These are phyloP conservation scores for Typhlichthys subterraneus DNA, from an alignment of 2,797 vertebrate species.

Conservation along the genomic window DNA sequence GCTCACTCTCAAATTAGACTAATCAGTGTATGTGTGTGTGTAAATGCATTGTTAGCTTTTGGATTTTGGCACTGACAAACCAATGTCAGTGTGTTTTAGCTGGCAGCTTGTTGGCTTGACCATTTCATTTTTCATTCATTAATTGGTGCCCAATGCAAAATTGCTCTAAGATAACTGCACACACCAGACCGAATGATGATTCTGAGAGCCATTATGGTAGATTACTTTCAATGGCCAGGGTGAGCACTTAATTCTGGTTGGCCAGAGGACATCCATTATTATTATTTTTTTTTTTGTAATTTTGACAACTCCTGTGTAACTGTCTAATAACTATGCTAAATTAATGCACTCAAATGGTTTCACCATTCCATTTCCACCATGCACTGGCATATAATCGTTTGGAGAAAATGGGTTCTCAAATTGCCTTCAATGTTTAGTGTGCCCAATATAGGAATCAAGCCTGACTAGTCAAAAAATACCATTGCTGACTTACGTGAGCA, in stretches of 20 bases:
- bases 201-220: conserved; percentile 54
- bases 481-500: no score
- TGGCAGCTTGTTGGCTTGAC: conserved; percentile 50
- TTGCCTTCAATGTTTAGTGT: conserved; percentile 65
- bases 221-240: conserved; percentile 52
- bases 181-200: conserved; percentile 43
- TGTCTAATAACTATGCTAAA: conserved; percentile 56
- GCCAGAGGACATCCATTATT: conserved; percentile 47
- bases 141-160: conserved; percentile 11
- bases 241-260: conserved; percentile 59
- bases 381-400: conserved; percentile 60
- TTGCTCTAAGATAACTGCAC: conserved; percentile 41
- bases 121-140: conserved; percentile 37
- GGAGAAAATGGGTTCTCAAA: conserved; percentile 70
- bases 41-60: conserved; percentile 32
- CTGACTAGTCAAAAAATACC: conserved; percentile 3
- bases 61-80: conserved; percentile 51
- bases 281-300: conserved; percentile 25
- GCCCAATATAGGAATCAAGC: conserved; percentile 54
- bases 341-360: conserved; percentile 61
- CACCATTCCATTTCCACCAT: conserved; percentile 56
- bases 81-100: conserved; percentile 28
- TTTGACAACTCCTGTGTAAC: conserved; percentile 56
- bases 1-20: conserved; percentile 59
- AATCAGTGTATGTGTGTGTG: conserved; percentile 50